A percentile compares a stretch with the other conserved stretches of the same genome.
phyloP scores from a whole-genome alignment of 2,113 vertebrate species.

The Thryonomys swinderianus region DNA sequence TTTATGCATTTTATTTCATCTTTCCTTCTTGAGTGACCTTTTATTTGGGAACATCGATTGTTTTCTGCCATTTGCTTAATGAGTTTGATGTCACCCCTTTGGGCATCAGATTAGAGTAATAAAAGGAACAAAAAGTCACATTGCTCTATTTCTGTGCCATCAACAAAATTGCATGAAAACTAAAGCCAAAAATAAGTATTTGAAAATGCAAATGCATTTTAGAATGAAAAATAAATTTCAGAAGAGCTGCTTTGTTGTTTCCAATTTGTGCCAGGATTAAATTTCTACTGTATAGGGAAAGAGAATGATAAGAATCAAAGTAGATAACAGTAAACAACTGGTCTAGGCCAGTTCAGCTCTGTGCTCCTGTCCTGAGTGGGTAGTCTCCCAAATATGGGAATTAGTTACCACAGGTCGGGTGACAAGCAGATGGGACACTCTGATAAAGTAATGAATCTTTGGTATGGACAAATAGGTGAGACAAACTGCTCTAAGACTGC shows the following conservation, averaged over 20 bases:
- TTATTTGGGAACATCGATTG: constrained; percentile 65
- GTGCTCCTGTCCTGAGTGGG: background rate
- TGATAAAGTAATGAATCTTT: constrained; percentile 44
- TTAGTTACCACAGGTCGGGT: background rate
- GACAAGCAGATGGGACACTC: background rate
- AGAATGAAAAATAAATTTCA: constrained; percentile 64
- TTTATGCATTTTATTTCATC: constrained; percentile 49
- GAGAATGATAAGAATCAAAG: background rate
- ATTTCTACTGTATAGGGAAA: constrained; percentile 56
- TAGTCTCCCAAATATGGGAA: background rate
- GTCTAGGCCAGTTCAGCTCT: background rate
- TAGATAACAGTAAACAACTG: constrained; percentile 34
- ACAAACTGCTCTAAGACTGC: background rate
- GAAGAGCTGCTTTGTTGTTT: constrained; percentile 59
- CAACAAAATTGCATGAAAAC: constrained; percentile 72
- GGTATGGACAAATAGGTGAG: background rate
- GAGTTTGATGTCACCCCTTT: constrained; percentile 71
- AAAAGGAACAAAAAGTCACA: constrained; percentile 75
- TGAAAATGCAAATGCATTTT: constrained; percentile 76
- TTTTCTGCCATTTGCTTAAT: constrained; percentile 61
- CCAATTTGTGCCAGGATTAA: constrained; percentile 39
- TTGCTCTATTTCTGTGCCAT: constrained; percentile 61
- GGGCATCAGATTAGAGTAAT: constrained; percentile 67
- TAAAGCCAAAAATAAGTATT: constrained; percentile 71
- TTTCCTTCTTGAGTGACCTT: constrained; percentile 69